phyloP scores from a whole-genome alignment of 2,113 vertebrate species.

The Oryzias melastigma region DNA sequence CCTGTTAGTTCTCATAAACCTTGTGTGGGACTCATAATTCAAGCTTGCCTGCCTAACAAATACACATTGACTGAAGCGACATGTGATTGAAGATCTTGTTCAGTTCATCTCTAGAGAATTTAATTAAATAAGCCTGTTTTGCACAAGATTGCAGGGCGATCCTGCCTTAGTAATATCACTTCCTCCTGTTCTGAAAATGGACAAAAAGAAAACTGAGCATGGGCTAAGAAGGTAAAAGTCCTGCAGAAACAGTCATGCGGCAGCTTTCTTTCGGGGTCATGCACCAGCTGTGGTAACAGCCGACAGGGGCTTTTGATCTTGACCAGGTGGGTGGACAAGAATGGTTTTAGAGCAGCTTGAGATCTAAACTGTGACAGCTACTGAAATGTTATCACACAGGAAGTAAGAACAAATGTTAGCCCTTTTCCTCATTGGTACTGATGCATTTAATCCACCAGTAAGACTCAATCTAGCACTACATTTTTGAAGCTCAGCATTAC shows the following conservation, averaged over 20 bases:
- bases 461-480: background rate
- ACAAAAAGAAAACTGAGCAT: conserved; percentile 4
- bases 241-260: conserved; percentile 21
- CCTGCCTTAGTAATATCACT: conserved; percentile 19
- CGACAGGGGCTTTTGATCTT: conserved; percentile 65
- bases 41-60: conserved; percentile 55
- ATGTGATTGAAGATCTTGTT: conserved; percentile 60
- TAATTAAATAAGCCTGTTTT: conserved; percentile 50
- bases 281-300: conserved; percentile 66
- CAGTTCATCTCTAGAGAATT: conserved; percentile 47
- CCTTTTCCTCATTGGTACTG: conserved; percentile 9
- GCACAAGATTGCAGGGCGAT: conserved; percentile 24
- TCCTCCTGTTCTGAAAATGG: conserved; percentile 19
- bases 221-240: conserved; percentile 27
- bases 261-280: conserved; percentile 57
- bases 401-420: conserved; percentile 14
- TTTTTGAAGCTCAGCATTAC: no score
- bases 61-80: conserved; percentile 59
- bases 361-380: conserved; percentile 16
- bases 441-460: conserved; percentile 1
- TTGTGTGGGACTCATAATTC: conserved; percentile 60
- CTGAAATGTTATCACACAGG: conserved; percentile 11
- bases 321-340: conserved; percentile 59
- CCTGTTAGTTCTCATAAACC: conserved; percentile 42
- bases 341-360: conserved; percentile 37